Percentiles rank a stretch among this genome's conserved stretches.
Conservation (phyloP, 2,113 vertebrate species). For the Hiodon alosoides region DNA sequence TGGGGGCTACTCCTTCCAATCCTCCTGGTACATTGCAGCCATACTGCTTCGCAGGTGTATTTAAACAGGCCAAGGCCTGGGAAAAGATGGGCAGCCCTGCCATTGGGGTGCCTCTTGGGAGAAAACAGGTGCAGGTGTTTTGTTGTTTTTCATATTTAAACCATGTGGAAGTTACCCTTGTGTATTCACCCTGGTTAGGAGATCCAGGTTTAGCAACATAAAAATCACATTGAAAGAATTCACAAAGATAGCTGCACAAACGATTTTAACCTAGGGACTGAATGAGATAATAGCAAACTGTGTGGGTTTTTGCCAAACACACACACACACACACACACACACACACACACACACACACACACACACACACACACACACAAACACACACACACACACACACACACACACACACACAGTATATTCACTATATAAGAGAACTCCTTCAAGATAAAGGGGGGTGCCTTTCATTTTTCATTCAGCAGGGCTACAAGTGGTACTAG, state of each 20-base stretch:
- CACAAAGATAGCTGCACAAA: no score
- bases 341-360: background rate
- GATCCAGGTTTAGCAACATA: fast-evolving
- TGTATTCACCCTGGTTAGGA: background rate
- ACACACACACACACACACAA: background rate
- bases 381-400: background rate
- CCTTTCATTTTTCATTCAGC: constrained; percentile 55
- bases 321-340: background rate
- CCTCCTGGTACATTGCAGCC: no score
- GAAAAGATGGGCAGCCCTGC: background rate
- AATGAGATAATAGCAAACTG: no score
- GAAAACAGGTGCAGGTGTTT: background rate
- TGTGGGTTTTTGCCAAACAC: background rate
- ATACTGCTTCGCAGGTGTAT: constrained; percentile 28
- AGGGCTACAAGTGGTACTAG: constrained; percentile 50
- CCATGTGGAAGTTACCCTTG: constrained; percentile 11
- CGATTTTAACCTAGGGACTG: no score
- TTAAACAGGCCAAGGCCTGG: constrained; percentile 15
- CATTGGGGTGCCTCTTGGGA: constrained; percentile 17
- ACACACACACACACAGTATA: constrained; percentile 5
- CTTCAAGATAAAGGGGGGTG: constrained; percentile 41
- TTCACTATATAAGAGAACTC: background rate
- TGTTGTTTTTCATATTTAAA: constrained; percentile 12
- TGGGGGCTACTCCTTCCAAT: no score
- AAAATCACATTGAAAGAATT: background rate